A percentile compares a stretch with the other conserved stretches of the same genome.
These are phyloP conservation scores for Thryonomys swinderianus DNA, from an alignment of 2,113 vertebrate genomes.

Conservation along the genomic window DNA sequence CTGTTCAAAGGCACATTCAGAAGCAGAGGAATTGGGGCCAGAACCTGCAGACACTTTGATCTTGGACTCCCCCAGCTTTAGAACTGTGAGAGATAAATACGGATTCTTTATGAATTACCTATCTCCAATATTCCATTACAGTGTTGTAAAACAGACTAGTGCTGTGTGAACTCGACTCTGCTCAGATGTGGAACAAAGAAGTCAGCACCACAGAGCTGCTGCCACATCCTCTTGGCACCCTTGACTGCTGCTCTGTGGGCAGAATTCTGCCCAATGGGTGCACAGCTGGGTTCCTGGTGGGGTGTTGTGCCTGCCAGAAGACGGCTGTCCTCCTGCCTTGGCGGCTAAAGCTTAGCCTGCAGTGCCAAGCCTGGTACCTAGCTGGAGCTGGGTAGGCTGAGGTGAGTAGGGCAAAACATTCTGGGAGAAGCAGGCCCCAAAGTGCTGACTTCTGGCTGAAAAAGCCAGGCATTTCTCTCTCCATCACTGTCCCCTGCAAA, in stretches of 20 bases:
- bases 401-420: not conserved
- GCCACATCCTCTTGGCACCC: rapidly evolving
- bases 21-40: not conserved
- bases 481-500: not conserved
- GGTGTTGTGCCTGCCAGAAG: not conserved
- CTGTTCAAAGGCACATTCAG: not conserved
- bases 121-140: not conserved
- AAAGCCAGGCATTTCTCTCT: not conserved
- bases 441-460: not conserved
- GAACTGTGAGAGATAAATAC: not conserved
- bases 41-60: not conserved
- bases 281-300: not conserved
- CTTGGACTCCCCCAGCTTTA: not conserved
- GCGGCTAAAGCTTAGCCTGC: not conserved
- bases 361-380: not conserved
- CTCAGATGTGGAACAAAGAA: not conserved
- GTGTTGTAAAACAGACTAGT: too few species aligned
- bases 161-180: not conserved
- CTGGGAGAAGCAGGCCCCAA: not conserved
- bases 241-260: not conserved
- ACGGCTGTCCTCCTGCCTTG: not conserved
- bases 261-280: rapidly evolving
- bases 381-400: not conserved
- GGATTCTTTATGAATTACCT: not conserved
- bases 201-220: not conserved